Base-by-base conservation (phyloP, 2,888 invertebrate genomes). In the Cactoblastis cactorum region DNA sequence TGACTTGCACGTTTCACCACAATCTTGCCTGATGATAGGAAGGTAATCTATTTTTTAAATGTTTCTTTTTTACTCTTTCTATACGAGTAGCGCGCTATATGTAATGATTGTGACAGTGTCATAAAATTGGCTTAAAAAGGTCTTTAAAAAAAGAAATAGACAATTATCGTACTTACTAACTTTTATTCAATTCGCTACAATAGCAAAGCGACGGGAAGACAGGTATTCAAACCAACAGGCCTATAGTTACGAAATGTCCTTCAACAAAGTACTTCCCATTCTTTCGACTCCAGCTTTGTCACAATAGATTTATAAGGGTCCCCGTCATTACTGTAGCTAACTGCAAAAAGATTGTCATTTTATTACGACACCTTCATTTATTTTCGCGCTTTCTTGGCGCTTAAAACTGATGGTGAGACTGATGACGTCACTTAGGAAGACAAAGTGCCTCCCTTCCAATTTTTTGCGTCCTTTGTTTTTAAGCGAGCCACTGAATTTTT, bases 281-380 rank as follows among this genome's bases (percentile, higher is more conserved):
- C 9, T 43, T 9, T 43, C n/a, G 8, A 43, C 24, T 28, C 15
- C 14, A 17, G n/a, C 15, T 11, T 28, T 43, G 43, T 43, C 43
- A 43, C 32, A 43, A 43, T 43, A 43, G 43, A 43, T 43, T 43
- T 37, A 28, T 28, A 41, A 19, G 28, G 28, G 28, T 9, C 17
- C 17, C 28, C 43, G n/a, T 32, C 43, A 43, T 32, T 43, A 43
- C 43, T n/a, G 28, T 17, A n/a, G 34, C 17, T 46, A 45, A 46
- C 18, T 46, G 45, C 45, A 46, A 34, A 46, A 46, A 46, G 34
- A 46, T 46, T 34, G 45, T 5, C 45, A n/a, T 34, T 19, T 46
- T 34, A 46, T 46, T 34, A 17, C 12, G 34, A 19, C 34, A 46
- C 33, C 45, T 33, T 18, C 32, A 46, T 34, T 34, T 46, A 34